These are phyloP conservation scores for Myotis vivesi DNA, from an alignment of 2,797 vertebrate genomes.

Conservation along the genomic window DNA sequence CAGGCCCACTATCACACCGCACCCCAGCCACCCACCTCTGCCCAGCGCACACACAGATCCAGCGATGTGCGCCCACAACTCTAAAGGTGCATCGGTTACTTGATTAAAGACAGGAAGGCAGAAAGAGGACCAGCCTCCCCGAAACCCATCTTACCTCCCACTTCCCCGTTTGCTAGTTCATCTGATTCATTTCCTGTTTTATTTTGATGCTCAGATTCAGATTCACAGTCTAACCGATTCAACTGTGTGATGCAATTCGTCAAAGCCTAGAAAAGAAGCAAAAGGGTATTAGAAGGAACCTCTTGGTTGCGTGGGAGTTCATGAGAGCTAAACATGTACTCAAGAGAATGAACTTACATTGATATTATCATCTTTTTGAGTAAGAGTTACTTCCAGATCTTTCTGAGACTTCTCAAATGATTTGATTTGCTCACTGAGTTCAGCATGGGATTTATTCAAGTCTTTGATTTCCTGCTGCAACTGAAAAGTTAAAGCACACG, in stretches of 20 bases:
- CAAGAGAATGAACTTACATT: conserved; percentile 85
- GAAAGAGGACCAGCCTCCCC: neutral
- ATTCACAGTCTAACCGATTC: conserved; percentile 87
- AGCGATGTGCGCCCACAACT: neutral
- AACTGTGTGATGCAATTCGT: conserved; percentile 93
- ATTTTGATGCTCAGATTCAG: conserved; percentile 76
- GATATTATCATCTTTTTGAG: conserved; percentile 94
- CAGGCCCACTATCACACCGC: neutral
- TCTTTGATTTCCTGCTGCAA: conserved; percentile 89
- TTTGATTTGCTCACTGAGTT: conserved; percentile 92
- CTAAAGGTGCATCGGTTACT: neutral
- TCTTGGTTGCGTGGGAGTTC: neutral
- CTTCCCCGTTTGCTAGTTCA: conserved; percentile 89
- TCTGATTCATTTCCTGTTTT: conserved; percentile 79
- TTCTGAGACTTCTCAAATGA: conserved; percentile 92
- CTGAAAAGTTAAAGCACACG: conserved; percentile 80
- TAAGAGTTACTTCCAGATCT: conserved; percentile 91
- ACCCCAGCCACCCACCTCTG: neutral
- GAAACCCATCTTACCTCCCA: conserved; percentile 84
- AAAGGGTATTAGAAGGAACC: neutral
- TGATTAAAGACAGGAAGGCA: neutral
- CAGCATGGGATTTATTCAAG: conserved; percentile 92
- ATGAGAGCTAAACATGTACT: neutral
- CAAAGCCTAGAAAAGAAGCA: conserved; percentile 88
- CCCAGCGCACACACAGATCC: neutral